A percentile compares a stretch with the other conserved stretches of the same genome.
phyloP scores from a whole-genome alignment of 2,797 vertebrate genomes.

The Pelobates cultripes region DNA sequence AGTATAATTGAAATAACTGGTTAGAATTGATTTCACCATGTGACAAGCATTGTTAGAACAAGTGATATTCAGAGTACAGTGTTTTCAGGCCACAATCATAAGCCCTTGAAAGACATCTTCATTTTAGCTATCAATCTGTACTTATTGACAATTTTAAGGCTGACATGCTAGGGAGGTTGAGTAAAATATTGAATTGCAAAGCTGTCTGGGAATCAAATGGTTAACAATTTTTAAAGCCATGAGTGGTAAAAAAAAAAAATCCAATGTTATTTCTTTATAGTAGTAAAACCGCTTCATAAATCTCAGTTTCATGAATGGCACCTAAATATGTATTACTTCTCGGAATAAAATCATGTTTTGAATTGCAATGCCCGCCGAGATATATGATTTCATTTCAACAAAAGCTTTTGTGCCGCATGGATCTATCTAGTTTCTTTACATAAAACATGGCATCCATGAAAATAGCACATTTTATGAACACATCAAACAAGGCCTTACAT shows the following conservation, averaged over 20 bases:
- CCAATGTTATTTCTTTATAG: not conserved
- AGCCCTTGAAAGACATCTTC: not conserved
- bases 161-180: too few species aligned
- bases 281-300: not conserved
- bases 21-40: not conserved
- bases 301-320: not conserved
- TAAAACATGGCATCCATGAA: not conserved
- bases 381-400: constrained; percentile 2
- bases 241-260: not conserved
- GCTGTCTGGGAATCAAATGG: not conserved
- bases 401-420: not conserved
- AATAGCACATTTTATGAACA: not conserved
- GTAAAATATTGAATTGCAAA: not conserved
- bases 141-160: too few species aligned
- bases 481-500: not conserved
- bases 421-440: not conserved
- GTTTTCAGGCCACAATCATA: not conserved
- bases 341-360: not conserved
- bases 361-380: not conserved
- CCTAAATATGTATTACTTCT: constrained; percentile 12
- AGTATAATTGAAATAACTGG: not conserved
- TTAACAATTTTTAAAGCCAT: not conserved
- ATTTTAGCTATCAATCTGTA: not conserved
- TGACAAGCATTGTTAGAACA: not conserved
- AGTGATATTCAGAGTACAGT: not conserved